Base-by-base conservation (phyloP, 2,888 invertebrate species). In the Cosmia pyralina region DNA sequence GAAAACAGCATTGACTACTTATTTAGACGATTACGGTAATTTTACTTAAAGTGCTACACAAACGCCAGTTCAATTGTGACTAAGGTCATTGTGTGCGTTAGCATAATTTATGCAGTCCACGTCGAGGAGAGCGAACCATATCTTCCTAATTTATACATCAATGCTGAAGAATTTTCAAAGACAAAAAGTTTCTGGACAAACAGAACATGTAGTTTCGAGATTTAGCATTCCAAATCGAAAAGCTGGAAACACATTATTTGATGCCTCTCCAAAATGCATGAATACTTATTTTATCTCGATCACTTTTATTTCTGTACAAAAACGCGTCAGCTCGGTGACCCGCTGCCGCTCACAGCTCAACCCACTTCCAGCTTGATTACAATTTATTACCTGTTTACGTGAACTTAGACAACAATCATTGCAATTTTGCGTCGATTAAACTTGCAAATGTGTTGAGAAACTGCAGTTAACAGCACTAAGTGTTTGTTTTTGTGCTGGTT, bases 331-430 rank as follows among this genome's bases (percentile, higher is more conserved):
- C 34, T 13, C 5, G 0, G 1, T 28, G 11, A 8, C 11, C 28
- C 68, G 71, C 75, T 38, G 22, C n/a, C 77, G 75, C 75, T 38
- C 10, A 0, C 69, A 7, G 28, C 77, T 53, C 11, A 2, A 28
- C 0, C 75, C 78, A 34, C 50, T n/a, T 17, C 50, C 65, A 68
- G 69, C 71, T 82, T 89, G 85, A 89, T 89, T 87, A 82, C 88
- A 82, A 88, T 87, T 86, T 89, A 89, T 89, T 84, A 87, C 85
- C 81, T 89, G 87, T 88, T 89, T 88, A 88, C 87, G 80, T 82
- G 83, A 81, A 86, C 85, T 87, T 85, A 85, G 86, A 86, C 86
- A 87, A 85, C 86, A 88, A 87, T 79, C 79, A 75, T 72, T 82
- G 86, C 87, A 87, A 87, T 81, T 85, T 85, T 65, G 84, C 81